Conservation (phyloP, 2,888 invertebrate species). For the Disparrhopalites patrizii region DNA sequence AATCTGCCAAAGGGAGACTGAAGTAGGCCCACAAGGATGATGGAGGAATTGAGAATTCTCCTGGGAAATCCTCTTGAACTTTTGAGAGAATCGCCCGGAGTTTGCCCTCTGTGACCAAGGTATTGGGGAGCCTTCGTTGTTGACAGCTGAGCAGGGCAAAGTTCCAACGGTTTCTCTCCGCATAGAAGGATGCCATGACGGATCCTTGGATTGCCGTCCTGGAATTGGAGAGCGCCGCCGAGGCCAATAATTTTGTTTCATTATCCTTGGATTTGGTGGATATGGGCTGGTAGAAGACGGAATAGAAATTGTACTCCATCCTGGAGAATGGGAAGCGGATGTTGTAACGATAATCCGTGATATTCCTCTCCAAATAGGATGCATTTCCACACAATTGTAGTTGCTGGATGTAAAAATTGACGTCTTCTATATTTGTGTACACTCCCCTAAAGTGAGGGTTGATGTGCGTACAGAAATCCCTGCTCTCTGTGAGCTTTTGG, state of each 20-base stretch:
- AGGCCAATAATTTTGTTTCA: conserved; percentile 19
- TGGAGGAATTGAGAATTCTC: conserved; percentile 21
- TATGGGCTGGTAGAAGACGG: conserved; percentile 28
- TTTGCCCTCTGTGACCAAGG: conserved; percentile 30
- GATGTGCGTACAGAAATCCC: conserved; percentile 40
- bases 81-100: conserved; percentile 23
- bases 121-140: conserved; percentile 32
- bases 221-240: conserved; percentile 41
- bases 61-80: not conserved
- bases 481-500: conserved; percentile 8
- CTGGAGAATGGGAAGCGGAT: conserved; percentile 38
- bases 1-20: conserved; percentile 42
- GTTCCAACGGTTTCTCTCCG: conserved; percentile 44
- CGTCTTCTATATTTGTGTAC: conserved; percentile 21
- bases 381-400: conserved; percentile 19
- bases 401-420: conserved; percentile 31
- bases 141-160: conserved; percentile 33
- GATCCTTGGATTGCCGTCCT: conserved; percentile 38
- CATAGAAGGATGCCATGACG: conserved; percentile 39
- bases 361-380: not conserved
- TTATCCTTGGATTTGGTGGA: not conserved
- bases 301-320: conserved; percentile 47
- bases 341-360: conserved; percentile 25
- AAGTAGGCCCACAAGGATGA: conserved; percentile 36
- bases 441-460: conserved; percentile 36